Percentiles rank a stretch among this genome's conserved stretches.
Conservation (phyloP, 2,888 invertebrate genomes). For the Agriopis marginaria region DNA sequence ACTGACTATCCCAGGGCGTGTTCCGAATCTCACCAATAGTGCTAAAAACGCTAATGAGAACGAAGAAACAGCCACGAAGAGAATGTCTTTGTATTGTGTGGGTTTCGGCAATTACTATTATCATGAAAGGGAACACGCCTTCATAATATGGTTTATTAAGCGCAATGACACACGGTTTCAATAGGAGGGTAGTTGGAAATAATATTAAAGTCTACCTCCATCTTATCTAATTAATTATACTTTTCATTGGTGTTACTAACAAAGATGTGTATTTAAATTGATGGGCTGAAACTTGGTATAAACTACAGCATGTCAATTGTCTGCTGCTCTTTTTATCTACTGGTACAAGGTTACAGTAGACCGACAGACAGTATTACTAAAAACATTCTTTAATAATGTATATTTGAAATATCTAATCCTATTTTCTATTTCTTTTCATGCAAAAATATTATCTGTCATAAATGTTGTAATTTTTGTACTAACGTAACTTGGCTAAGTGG, state of each 20-base stretch:
- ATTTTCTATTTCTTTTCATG: neutral
- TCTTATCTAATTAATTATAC: too few species aligned
- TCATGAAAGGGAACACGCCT: too few species aligned
- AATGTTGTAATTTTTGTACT: conserved; percentile 19
- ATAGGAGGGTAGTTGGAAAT: too few species aligned
- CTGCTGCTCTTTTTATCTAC: conserved; percentile 8
- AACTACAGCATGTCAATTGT: conserved; percentile 6
- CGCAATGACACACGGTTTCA: too few species aligned
- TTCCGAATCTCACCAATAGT: too few species aligned
- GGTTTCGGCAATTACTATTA: too few species aligned
- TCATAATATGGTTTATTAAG: too few species aligned
- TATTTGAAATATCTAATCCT: neutral
- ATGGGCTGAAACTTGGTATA: conserved; percentile 2
- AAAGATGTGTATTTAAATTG: conserved; percentile 8
- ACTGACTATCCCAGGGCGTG: too few species aligned
- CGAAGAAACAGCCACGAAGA: too few species aligned
- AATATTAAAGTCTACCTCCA: too few species aligned
- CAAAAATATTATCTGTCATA: neutral
- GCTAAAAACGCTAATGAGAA: too few species aligned
- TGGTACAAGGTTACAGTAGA: conserved; percentile 27
- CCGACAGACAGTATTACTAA: neutral
- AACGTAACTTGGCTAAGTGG: conserved; percentile 9
- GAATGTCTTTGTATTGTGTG: too few species aligned
- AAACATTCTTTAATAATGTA: neutral
- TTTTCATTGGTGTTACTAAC: conserved; percentile 22